Evolutionary conservation across 2,797 vertebrate species (phyloP).

Genomic region (Sebastes dallii): DNA sequence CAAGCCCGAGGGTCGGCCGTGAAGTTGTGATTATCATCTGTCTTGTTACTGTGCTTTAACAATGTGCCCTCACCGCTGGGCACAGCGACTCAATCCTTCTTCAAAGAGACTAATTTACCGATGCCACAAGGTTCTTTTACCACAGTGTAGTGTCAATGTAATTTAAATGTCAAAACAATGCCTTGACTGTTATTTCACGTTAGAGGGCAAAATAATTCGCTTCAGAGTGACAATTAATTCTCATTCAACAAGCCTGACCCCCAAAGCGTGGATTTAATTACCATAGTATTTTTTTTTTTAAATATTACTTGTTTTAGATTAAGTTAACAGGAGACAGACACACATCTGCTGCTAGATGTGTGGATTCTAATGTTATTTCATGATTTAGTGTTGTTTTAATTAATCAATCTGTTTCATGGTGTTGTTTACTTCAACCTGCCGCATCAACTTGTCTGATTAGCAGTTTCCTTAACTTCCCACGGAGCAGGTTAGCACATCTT

Average conservation of each 20-base stretch:
- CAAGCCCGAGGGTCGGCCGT: slow-evolving; percentile 19
- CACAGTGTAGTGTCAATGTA: slow-evolving; percentile 11
- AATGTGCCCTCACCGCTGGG: slow-evolving; percentile 22
- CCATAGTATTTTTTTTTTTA: background rate
- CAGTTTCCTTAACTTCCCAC: background rate
- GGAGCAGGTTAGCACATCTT: too few species aligned
- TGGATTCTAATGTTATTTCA: background rate
- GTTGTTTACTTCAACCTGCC: background rate
- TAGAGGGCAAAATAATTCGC: slow-evolving; percentile 40
- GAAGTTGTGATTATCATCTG: slow-evolving; percentile 46
- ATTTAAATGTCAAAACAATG: slow-evolving; percentile 60
- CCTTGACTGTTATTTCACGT: slow-evolving; percentile 28
- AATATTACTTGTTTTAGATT: background rate
- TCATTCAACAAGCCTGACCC: slow-evolving; percentile 6
- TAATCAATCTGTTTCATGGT: background rate
- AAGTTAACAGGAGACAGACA: background rate
- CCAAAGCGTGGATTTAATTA: slow-evolving; percentile 1
- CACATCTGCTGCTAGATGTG: background rate
- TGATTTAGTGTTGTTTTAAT: background rate
- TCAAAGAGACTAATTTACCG: slow-evolving; percentile 55
- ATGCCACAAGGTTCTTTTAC: slow-evolving; percentile 39
- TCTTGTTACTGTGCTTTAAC: slow-evolving; percentile 40
- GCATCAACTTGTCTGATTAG: background rate
- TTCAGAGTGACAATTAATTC: slow-evolving; percentile 29
- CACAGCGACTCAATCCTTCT: slow-evolving; percentile 15